Evolutionary conservation across 2,888 invertebrate species (phyloP).

Genomic region (Tetragonula carbonaria): DNA sequence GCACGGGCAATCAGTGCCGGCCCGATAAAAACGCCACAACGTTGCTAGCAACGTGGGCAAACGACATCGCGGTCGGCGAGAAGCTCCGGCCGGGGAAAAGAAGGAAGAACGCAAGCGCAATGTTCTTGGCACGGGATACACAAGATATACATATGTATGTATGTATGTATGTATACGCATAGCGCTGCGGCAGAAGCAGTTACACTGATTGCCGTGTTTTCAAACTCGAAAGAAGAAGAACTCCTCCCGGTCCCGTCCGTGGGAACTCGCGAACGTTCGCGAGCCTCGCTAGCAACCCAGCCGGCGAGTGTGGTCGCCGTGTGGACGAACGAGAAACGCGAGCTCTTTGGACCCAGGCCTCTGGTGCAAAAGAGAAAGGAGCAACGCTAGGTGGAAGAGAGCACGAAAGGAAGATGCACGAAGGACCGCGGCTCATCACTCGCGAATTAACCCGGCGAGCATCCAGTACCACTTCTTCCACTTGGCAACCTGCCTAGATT

Average conservation of each 20-base stretch:
- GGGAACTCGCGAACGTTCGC: conserved; percentile 79
- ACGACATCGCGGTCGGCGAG: conserved; percentile 43
- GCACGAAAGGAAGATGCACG: conserved; percentile 51
- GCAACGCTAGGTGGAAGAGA: conserved; percentile 35
- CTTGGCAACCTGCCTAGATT: conserved; percentile 65
- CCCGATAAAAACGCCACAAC: conserved; percentile 34
- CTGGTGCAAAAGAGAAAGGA: conserved; percentile 21
- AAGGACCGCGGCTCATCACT: conserved; percentile 74
- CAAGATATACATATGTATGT: conserved; percentile 58
- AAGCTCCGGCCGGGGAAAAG: conserved; percentile 16
- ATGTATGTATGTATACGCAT: conserved; percentile 61
- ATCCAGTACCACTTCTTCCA: conserved; percentile 71
- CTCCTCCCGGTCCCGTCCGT: conserved; percentile 80
- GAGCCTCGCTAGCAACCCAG: conserved; percentile 44
- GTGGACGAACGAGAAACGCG: conserved; percentile 32
- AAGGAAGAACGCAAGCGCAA: conserved; percentile 32
- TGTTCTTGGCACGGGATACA: conserved; percentile 50
- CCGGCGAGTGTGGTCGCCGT: conserved; percentile 53
- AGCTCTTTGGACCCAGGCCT: not conserved
- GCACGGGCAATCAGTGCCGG: conserved; percentile 46
- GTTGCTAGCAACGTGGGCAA: conserved; percentile 7
- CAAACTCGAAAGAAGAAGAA: conserved; percentile 81
- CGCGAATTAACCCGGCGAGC: conserved; percentile 76
- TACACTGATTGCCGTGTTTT: conserved; percentile 83
- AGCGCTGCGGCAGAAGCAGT: conserved; percentile 80